phyloP scores from a whole-genome alignment of 2,113 vertebrate genomes.

The Indicator indicator region DNA sequence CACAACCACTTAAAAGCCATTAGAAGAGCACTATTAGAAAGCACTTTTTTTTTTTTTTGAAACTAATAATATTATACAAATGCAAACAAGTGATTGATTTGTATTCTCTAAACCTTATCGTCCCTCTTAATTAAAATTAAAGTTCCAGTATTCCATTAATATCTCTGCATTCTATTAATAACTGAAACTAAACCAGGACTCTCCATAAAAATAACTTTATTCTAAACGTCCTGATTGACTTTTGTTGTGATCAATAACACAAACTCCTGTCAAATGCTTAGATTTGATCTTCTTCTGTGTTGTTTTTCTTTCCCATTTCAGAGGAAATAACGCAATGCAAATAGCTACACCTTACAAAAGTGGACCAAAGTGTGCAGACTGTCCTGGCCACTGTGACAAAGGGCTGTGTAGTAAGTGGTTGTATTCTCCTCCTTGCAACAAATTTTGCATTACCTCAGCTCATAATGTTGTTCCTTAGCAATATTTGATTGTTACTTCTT shows the following conservation, averaged over 20 bases:
- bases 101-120: neutral
- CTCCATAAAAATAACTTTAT: neutral
- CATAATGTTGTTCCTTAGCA: neutral
- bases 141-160: neutral
- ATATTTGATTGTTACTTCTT: neutral
- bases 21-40: neutral
- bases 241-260: neutral
- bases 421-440: neutral
- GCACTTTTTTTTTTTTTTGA: neutral
- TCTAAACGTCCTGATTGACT: neutral
- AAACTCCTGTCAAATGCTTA: neutral
- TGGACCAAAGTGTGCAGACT: slow-evolving; percentile 57
- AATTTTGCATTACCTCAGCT: neutral
- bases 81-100: neutral
- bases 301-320: slow-evolving; percentile 27
- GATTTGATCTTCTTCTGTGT: neutral
- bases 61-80: neutral
- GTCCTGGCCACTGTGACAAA: slow-evolving; percentile 64
- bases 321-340: slow-evolving; percentile 56
- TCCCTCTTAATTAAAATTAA: neutral
- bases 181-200: neutral
- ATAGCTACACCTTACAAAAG: slow-evolving; percentile 52
- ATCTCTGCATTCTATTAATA: neutral
- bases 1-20: neutral
- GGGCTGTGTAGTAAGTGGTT: slow-evolving; percentile 77